Evolutionary conservation across 2,888 invertebrate species (phyloP).

Genomic region (Machimus atricapillus): DNA sequence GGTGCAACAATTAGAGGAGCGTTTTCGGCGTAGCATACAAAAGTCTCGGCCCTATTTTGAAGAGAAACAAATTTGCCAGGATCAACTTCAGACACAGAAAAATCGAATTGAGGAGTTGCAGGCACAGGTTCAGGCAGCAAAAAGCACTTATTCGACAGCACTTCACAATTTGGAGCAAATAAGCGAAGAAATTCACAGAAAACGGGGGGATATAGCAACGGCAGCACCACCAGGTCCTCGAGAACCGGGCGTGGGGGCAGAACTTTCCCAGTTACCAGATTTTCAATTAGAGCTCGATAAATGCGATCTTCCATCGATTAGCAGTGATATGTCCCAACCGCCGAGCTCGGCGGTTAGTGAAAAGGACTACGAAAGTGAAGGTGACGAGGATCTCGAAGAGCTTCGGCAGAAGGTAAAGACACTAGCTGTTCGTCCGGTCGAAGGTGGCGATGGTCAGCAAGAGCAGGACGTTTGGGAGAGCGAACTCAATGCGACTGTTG

Average conservation of each 20-base stretch:
- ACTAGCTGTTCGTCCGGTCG: conserved; percentile 75
- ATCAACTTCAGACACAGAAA: conserved; percentile 85
- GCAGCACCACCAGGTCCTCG: conserved; percentile 59
- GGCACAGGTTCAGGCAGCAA: conserved; percentile 74
- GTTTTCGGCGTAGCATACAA: conserved; percentile 79
- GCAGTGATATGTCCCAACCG: conserved; percentile 65
- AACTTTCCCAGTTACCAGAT: conserved; percentile 64
- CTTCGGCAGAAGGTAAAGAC: conserved; percentile 74
- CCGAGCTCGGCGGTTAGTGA: conserved; percentile 65
- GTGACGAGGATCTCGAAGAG: conserved; percentile 69
- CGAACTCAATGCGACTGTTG: conserved; percentile 78
- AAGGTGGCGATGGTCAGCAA: conserved; percentile 73
- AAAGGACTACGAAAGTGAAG: conserved; percentile 57
- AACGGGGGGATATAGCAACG: conserved; percentile 57
- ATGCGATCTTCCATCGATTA: conserved; percentile 66
- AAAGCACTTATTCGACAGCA: conserved; percentile 81
- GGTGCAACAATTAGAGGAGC: conserved; percentile 82
- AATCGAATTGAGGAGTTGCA: conserved; percentile 83
- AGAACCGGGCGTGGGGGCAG: conserved; percentile 81
- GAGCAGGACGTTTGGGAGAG: conserved; percentile 73
- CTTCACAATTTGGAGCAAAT: conserved; percentile 86
- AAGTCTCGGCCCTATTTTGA: conserved; percentile 93
- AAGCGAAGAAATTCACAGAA: conserved; percentile 85
- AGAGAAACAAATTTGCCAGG: conserved; percentile 84
- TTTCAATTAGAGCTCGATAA: conserved; percentile 67